Evolutionary conservation across 2,113 vertebrate genomes (phyloP), one percentile per base, ranked within the genome.

Genomic region (Corydoras maculifer): DNA sequence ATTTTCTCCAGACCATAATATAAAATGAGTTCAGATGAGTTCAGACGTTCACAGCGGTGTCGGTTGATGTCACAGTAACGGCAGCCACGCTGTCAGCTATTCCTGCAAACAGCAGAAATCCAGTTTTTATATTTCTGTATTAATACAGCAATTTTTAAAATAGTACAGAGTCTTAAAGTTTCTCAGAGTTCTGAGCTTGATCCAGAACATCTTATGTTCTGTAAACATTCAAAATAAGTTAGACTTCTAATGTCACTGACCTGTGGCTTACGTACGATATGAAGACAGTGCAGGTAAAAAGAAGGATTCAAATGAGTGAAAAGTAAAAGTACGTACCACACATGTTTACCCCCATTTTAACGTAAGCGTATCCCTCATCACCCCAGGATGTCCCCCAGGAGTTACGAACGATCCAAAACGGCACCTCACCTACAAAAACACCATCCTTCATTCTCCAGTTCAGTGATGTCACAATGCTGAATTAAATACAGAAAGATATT

Each of bases 401-500:
- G 83, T 98, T 98, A 69, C 92, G 88, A 10, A 98, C 92, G 25
- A 97, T 95, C 94, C 96, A 95, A 79, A 91, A 94, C 0, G 93
- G 94, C 68, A 86, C 84, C 9, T 81, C 89, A 72, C 93, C 94
- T 94, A 59, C 5, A 48, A 76, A 8, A 78, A 59, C 50, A 60
- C 31, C 69, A 9, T 8, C 55, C 2, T 9, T 51, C 12, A 73
- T 25, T 7, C 7, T 30, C 25, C 35, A 31, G 9, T 43, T 31
- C 2, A 2, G 29, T 35, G 55, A 29, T 29, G 9, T 58, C 18
- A 25, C 57, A 11, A 13, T 35, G 18, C 18, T 1, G 18, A 25
- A 25, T 25, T 25, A 25, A 25, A 25, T 25, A 25, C 18, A 25
- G 18, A 25, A 25, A 25, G 18, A 25, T 25, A 25, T 25, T 25